These are phyloP conservation scores for Anableps anableps DNA, from an alignment of 2,797 vertebrate genomes.

Conservation along the genomic window DNA sequence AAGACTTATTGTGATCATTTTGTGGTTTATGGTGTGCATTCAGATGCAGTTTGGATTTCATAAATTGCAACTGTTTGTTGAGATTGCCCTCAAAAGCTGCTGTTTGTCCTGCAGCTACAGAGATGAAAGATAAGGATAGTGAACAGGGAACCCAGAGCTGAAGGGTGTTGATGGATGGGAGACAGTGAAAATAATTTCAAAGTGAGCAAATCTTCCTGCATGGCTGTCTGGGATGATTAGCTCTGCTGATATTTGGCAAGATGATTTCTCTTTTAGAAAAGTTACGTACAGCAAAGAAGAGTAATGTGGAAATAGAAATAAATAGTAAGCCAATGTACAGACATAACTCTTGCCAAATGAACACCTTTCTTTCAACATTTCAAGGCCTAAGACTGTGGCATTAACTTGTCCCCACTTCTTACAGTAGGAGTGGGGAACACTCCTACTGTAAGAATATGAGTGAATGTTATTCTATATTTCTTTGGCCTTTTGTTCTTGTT, in stretches of 20 bases:
- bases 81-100: conserved; percentile 19
- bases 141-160: neutral
- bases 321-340: neutral
- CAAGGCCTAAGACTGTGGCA: neutral
- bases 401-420: too few relatives aligned
- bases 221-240: neutral
- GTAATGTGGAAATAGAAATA: neutral
- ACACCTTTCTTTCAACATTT: neutral
- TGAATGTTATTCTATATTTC: conserved; percentile 9
- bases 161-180: neutral
- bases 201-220: neutral
- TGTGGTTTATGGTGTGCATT: conserved; percentile 9
- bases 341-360: neutral
- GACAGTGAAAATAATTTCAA: conserved; percentile 26
- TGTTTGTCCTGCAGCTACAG: conserved; percentile 16
- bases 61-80: conserved; percentile 1
- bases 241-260: neutral
- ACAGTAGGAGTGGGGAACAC: too few relatives aligned
- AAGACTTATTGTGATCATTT: conserved; percentile 7
- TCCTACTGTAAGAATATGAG: neutral
- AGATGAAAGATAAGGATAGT: conserved; percentile 30
- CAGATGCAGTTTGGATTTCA: conserved; percentile 9
- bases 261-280: neutral
- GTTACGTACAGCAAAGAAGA: neutral
- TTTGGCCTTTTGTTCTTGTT: conserved; percentile 8